These are phyloP conservation scores for Norana najaformis DNA, from an alignment of 2,888 invertebrate genomes.

Conservation along the genomic window DNA sequence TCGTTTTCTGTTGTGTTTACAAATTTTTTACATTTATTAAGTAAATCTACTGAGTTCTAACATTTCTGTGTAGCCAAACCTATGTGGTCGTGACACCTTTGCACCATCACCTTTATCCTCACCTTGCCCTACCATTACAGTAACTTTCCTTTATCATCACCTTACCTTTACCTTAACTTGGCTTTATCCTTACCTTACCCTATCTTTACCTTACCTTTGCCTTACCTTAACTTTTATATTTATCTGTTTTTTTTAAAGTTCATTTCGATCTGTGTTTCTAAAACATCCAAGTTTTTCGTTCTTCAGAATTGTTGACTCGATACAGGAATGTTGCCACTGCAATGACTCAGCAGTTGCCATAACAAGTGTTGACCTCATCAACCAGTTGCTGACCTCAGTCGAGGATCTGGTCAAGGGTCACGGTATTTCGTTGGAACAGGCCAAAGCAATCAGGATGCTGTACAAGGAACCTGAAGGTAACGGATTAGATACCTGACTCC, in stretches of 20 bases:
- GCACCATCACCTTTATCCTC: background rate
- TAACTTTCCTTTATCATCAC: background rate
- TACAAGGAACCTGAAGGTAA: conserved; percentile 18
- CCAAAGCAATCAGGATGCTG: background rate
- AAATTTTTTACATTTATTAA: no score
- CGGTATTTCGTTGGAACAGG: conserved; percentile 24
- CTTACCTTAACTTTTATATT: no score
- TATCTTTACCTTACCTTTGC: background rate
- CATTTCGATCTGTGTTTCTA: background rate
- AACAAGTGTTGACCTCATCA: conserved; percentile 59
- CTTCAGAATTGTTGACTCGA: conserved; percentile 84
- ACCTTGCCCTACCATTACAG: no score
- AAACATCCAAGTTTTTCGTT: background rate
- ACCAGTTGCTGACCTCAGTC: conserved; percentile 77
- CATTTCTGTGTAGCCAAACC: no score
- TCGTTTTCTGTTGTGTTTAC: background rate
- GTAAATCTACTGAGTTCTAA: no score
- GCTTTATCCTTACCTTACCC: no score
- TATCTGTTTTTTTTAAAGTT: background rate
- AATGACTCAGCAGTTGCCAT: conserved; percentile 69
- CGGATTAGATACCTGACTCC: background rate
- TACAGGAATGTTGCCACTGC: conserved; percentile 86
- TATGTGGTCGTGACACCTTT: no score
- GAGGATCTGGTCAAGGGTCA: conserved; percentile 76
- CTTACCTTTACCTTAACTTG: background rate